Conservation (phyloP, 1,140 invertebrate genomes). For the Zaprionus tsacasi region DNA sequence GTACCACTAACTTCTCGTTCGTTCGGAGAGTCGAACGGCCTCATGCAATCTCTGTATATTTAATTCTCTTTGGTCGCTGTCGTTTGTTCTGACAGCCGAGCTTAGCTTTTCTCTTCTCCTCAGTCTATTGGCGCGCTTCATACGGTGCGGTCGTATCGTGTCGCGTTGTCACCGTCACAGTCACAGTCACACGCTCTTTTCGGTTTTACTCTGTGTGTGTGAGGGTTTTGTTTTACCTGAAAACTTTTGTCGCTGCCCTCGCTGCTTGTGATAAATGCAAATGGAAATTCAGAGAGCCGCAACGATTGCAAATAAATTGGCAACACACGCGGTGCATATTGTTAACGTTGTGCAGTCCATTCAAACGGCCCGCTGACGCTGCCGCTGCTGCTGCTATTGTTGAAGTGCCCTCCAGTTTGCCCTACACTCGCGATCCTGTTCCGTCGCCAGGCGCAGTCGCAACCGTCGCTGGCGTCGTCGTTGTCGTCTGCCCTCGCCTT, state of each 20-base stretch:
- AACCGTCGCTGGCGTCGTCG: slow-evolving; percentile 40
- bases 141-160: slow-evolving; percentile 30
- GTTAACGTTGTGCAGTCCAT: slow-evolving; percentile 11
- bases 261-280: slow-evolving; percentile 57
- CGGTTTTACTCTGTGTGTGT: slow-evolving; percentile 53
- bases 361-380: slow-evolving; percentile 10
- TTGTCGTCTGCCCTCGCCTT: slow-evolving; percentile 21
- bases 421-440: slow-evolving; percentile 47
- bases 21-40: no score
- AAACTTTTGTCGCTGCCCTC: slow-evolving; percentile 47
- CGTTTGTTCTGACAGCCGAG: slow-evolving; percentile 38
- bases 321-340: slow-evolving; percentile 56
- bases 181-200: slow-evolving; percentile 5
- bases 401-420: slow-evolving; percentile 36
- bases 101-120: slow-evolving; percentile 21
- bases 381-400: slow-evolving; percentile 14
- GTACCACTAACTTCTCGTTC: no score
- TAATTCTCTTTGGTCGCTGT: no score
- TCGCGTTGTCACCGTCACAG: no score
- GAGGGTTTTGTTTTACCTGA: slow-evolving; percentile 30
- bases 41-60: no score
- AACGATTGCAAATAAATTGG: slow-evolving; percentile 54
- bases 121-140: slow-evolving; percentile 53
- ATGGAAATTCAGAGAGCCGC: slow-evolving; percentile 62
- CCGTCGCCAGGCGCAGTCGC: slow-evolving; percentile 4